These are phyloP conservation scores for Eriosoma lanigerum DNA, from an alignment of 1,140 invertebrate species.

Conservation along the genomic window DNA sequence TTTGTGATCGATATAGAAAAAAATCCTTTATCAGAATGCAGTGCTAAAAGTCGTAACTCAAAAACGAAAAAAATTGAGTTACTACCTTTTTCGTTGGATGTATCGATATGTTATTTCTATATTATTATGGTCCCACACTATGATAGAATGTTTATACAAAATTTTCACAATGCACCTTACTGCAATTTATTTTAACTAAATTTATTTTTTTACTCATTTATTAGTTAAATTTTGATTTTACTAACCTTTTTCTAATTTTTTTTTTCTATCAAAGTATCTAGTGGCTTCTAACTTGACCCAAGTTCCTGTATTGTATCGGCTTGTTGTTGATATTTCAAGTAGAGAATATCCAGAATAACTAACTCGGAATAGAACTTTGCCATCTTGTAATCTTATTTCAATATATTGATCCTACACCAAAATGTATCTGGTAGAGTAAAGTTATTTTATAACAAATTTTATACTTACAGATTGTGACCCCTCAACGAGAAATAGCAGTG, in stretches of 20 bases:
- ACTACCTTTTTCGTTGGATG: too few species aligned
- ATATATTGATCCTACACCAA: constrained; percentile 72
- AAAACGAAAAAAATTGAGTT: too few species aligned
- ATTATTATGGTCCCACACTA: too few species aligned
- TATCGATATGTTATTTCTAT: too few species aligned
- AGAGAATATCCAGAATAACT: constrained; percentile 68
- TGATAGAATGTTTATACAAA: too few species aligned
- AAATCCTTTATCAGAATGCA: too few species aligned
- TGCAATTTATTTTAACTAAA: too few species aligned
- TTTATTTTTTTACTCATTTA: too few species aligned
- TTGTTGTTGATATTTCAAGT: constrained; percentile 69
- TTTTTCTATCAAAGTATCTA: constrained; percentile 57
- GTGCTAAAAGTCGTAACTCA: too few species aligned
- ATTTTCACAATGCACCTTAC: too few species aligned
- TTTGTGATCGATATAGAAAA: too few species aligned
- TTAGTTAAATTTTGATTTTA: neutral
- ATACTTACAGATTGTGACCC: constrained; percentile 52
- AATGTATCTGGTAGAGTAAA: constrained; percentile 37
- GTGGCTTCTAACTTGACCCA: constrained; percentile 75
- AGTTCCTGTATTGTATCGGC: constrained; percentile 79
- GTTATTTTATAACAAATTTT: constrained; percentile 45
- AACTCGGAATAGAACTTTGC: constrained; percentile 74
- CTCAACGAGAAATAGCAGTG: constrained; percentile 79
- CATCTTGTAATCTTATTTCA: constrained; percentile 73
- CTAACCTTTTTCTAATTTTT: constrained; percentile 58